Evolutionary conservation across 1,140 invertebrate species (phyloP), one percentile per base, ranked within the genome.

Genomic region (Ganaspis sp.): DNA sequence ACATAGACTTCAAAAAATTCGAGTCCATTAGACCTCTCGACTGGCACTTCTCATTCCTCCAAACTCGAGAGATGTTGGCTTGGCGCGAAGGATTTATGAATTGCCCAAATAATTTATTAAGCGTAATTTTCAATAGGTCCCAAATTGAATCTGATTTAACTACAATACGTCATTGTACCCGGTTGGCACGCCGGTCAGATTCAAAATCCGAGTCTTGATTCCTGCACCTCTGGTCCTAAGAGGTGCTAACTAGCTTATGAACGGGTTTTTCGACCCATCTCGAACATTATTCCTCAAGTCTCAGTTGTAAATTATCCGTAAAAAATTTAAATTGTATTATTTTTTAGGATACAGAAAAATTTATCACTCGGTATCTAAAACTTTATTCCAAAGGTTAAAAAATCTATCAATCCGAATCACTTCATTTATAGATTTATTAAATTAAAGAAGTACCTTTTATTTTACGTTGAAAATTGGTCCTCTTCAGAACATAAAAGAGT

Each of bases 61-160:
- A 80, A 81, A 81, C 79, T 73, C 74, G 70, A 74, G 79, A 75
- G 76, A 38, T 53, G 76, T 45, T 49, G 75, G 64, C 70, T 38
- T 23, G 70, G 77, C 77, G 64, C 78, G 77, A 82, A 78, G 85
- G 87, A 91, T 91, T 91, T 90, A 91, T 91, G 89, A 91, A 91
- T 91, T 90, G 87, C 86, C 89, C 84, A 90, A 90, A 91, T 90
- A 91, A 91, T 91, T 89, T 91, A 91, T 91, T 90, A 90, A 91
- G 86, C 87, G 87, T 91, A 91, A 91, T 91, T 90, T 90, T 91
- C 88, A 90, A 91, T 90, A 88, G 87, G 89, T 73, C 82, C 88
- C 88, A 91, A 91, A 91, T 91, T 91, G 90, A 91, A 91, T 91
- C 89, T 91, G 90, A 91, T 91, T 91, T 91, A 91, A 91, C 87